phyloP scores from a whole-genome alignment of 2,888 invertebrate genomes.

The Hypercompe scribonia region DNA sequence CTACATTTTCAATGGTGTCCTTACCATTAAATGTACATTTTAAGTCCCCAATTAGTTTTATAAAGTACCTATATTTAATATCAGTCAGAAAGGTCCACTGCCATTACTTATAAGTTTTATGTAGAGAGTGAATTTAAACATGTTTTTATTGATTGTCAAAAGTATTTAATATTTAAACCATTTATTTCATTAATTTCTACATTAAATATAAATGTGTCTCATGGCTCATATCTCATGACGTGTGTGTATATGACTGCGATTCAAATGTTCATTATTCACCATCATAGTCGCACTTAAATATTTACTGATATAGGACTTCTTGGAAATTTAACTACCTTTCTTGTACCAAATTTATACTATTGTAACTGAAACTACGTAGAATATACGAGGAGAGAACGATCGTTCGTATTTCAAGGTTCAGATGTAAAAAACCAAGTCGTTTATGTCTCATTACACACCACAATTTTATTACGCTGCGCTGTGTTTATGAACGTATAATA shows the following conservation, averaged over 20 bases:
- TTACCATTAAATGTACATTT: slow-evolving; percentile 39
- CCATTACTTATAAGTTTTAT: slow-evolving; percentile 50
- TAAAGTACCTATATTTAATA: slow-evolving; percentile 26
- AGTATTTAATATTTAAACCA: slow-evolving; percentile 50
- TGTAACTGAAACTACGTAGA: neutral
- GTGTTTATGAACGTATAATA: neutral
- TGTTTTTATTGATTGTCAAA: slow-evolving; percentile 58
- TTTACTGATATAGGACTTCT: neutral
- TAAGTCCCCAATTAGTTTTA: slow-evolving; percentile 33
- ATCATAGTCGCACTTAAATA: neutral
- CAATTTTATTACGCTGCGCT: neutral
- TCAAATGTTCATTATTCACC: neutral
- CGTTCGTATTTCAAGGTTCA: neutral
- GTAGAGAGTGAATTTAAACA: slow-evolving; percentile 52
- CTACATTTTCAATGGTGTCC: slow-evolving; percentile 19
- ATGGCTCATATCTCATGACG: no score
- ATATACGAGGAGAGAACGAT: neutral
- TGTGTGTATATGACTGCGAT: neutral
- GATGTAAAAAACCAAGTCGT: neutral
- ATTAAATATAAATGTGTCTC: slow-evolving; percentile 35
- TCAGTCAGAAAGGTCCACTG: slow-evolving; percentile 31
- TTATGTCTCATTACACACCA: neutral
- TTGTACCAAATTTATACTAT: neutral
- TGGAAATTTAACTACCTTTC: neutral
- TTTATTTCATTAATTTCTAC: slow-evolving; percentile 38